A percentile compares a stretch with the other conserved stretches of the same genome.
Evolutionary conservation across 1,140 invertebrate genomes (phyloP).

Genomic region (Varroa destructor): DNA sequence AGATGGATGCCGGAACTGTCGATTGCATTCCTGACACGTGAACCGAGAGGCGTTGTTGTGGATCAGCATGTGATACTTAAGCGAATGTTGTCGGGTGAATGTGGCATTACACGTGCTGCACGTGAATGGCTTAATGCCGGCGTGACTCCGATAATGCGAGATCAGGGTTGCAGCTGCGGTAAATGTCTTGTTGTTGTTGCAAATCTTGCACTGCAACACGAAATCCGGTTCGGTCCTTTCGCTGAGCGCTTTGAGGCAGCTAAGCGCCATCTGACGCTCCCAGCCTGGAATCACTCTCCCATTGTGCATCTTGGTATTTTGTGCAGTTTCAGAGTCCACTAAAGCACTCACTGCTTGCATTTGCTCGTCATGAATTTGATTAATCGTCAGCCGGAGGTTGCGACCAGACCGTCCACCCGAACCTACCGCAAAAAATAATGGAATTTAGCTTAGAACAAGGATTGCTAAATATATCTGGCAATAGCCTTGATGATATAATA

Average conservation of each 20-base stretch:
- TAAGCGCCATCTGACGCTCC: conserved; percentile 20
- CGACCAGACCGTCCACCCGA: too few relatives aligned
- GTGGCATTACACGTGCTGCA: conserved; percentile 51
- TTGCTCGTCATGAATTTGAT: too few relatives aligned
- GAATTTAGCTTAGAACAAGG: too few relatives aligned
- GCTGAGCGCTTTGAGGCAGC: conserved; percentile 13
- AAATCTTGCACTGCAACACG: conserved; percentile 49
- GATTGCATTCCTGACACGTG: conserved; percentile 50
- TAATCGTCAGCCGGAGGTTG: too few relatives aligned
- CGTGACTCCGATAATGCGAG: conserved; percentile 54
- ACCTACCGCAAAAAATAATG: too few relatives aligned
- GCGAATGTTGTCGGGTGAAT: conserved; percentile 52
- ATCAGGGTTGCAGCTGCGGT: conserved; percentile 53
- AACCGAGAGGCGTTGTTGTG: conserved; percentile 54
- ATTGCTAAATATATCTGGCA: too few relatives aligned
- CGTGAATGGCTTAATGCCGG: conserved; percentile 53
- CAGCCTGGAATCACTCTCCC: conserved; percentile 12
- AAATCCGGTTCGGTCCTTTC: conserved; percentile 20
- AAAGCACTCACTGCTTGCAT: too few relatives aligned
- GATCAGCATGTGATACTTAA: conserved; percentile 56
- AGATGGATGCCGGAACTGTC: conserved; percentile 54
- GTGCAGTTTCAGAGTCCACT: not conserved
- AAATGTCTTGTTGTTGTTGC: conserved; percentile 50
- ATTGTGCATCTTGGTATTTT: conserved; percentile 1
- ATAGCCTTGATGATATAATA: too few relatives aligned